These are phyloP conservation scores for Cheilosia variabilis DNA, from an alignment of 2,888 invertebrate genomes.

Conservation along the genomic window DNA sequence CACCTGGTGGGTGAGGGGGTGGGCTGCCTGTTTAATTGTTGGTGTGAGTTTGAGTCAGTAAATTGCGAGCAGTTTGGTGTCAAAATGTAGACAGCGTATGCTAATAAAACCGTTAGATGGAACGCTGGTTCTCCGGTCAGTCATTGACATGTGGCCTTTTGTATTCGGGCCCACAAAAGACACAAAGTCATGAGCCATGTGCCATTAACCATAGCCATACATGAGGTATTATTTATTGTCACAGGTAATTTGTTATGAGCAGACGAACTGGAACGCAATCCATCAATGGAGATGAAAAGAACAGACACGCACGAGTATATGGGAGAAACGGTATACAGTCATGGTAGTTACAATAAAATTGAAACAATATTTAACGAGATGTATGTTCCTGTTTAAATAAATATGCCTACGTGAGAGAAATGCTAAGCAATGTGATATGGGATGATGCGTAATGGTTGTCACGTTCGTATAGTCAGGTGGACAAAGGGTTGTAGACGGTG, in stretches of 20 bases:
- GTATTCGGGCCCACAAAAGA: constrained; percentile 7
- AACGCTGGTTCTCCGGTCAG: constrained; percentile 13
- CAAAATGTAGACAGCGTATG: not conserved
- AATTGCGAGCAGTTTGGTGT: constrained; percentile 2
- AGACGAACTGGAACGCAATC: constrained; percentile 61
- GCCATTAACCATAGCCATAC: constrained; percentile 58
- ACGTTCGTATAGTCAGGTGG: constrained; percentile 1
- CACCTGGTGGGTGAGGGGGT: constrained; percentile 43
- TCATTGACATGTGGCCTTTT: constrained; percentile 20
- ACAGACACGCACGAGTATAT: not conserved
- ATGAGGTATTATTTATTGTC: constrained; percentile 54
- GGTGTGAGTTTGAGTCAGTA: constrained; percentile 37
- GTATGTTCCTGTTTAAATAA: constrained; percentile 43
- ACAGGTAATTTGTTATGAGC: constrained; percentile 62
- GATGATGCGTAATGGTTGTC: constrained; percentile 21
- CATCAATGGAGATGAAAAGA: constrained; percentile 48
- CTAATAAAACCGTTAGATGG: constrained; percentile 13
- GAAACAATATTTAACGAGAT: constrained; percentile 26
- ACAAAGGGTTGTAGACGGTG: not conserved
- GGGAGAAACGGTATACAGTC: not conserved
- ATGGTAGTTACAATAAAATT: constrained; percentile 18
- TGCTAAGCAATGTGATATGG: constrained; percentile 5
- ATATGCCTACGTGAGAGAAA: constrained; percentile 38
- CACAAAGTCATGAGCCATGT: constrained; percentile 56
- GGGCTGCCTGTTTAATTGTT: constrained; percentile 35